phyloP scores from a whole-genome alignment of 2,113 vertebrate genomes.

The Nothoprocta perdicaria region DNA sequence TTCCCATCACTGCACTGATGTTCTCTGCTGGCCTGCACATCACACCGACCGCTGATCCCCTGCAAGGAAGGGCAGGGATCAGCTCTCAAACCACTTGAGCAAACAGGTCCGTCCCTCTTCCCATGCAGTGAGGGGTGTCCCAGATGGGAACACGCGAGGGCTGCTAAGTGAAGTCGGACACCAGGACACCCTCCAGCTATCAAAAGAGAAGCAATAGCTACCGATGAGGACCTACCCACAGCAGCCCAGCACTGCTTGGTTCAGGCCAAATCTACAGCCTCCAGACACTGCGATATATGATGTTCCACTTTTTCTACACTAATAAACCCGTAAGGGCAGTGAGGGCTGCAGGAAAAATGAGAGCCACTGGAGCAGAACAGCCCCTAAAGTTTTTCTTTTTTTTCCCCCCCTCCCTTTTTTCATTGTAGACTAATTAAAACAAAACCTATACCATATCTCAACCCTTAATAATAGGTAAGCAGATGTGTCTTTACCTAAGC shows the following conservation, averaged over 20 bases:
- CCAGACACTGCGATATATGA: not conserved
- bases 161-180: not conserved
- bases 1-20: not conserved
- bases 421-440: slow-evolving; percentile 79
- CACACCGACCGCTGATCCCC: too few species aligned
- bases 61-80: not conserved
- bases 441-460: slow-evolving; percentile 74
- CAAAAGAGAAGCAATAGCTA: not conserved
- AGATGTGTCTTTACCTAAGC: slow-evolving; percentile 76
- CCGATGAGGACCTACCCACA: not conserved
- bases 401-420: too few species aligned
- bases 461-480: slow-evolving; percentile 75
- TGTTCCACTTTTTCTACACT: slow-evolving; percentile 59
- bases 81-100: not conserved
- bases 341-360: slow-evolving; percentile 75
- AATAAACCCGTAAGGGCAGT: slow-evolving; percentile 72
- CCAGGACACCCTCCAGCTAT: not conserved
- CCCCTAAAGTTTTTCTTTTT: slow-evolving; percentile 71
- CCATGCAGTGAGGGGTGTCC: rapidly evolving
- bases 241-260: not conserved
- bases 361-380: slow-evolving; percentile 73
- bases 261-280: not conserved
- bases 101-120: not conserved
- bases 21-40: not conserved
- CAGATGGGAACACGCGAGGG: not conserved